Evolutionary conservation across 2,888 invertebrate genomes (phyloP), one percentile per base, ranked within the genome.

Genomic region (Polymixis flavicincta): DNA sequence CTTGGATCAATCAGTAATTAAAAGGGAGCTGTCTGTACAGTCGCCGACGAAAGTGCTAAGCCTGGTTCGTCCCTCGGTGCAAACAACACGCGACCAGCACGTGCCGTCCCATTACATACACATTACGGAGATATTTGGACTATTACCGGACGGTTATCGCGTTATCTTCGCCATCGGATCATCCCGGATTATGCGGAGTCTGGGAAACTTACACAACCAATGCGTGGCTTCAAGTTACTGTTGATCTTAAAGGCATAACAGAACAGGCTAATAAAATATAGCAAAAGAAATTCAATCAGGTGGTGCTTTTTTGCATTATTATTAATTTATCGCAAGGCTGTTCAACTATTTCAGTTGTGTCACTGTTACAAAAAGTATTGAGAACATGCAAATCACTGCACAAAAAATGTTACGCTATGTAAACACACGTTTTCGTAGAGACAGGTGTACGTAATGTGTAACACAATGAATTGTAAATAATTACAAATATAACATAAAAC

Each of bases 1-100:
- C 54, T 60, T 66, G 92, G 93, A 94, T 94, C 94, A 92, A 95
- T 95, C 95, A 91, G 95, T 93, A 95, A 95, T 95, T 94, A 95
- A 95, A 95, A 92, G 87, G 89, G 83, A 83, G 79, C 76, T 78
- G 91, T 63, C 55, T 75, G 92, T 91, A 91, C 92, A 90, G 90
- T 88, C 92, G 91, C 85, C 85, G 86, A 83, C 90, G 91, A 93
- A 94, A 95, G 95, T 95, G 95, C 93, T 96, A 95, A 96, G 95
- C 95, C 94, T 90, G 92, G 93, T 94, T 90, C 71, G 61, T 85
- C 75, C 80, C 85, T 68, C 76, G 74, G 70, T 77, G 83, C 81
- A 88, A 86, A 89, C 88, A 89, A 87, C 87, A 93, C 94, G 92
- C 90, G 92, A 68, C 90, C 80, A 92, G 61, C 95, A 90, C 95